Percentiles rank a stretch among this genome's conserved stretches.
These are phyloP conservation scores for Troides helena DNA, from an alignment of 2,888 invertebrate species.

Conservation along the genomic window DNA sequence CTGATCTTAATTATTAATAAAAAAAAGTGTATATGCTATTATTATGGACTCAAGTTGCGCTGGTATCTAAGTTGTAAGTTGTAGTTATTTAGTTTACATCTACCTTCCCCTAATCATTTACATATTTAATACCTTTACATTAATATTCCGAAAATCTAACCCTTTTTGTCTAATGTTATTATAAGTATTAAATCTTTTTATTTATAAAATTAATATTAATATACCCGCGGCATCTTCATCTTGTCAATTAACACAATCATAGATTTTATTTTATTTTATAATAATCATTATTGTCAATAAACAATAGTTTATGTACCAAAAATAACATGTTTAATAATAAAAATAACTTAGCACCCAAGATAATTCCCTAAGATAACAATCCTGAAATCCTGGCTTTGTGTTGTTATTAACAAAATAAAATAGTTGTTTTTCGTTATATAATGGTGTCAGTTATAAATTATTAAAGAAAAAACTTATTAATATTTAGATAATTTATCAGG, in stretches of 20 bases:
- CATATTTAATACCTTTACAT: neutral
- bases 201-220: neutral
- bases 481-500: neutral
- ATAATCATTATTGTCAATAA: too few relatives aligned
- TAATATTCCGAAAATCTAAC: neutral
- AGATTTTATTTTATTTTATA: too few relatives aligned
- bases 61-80: neutral
- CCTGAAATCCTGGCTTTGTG: slow-evolving; percentile 41
- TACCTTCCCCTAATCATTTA: neutral
- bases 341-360: slow-evolving; percentile 5
- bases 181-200: neutral
- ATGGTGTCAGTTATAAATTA: slow-evolving; percentile 7
- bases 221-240: neutral
- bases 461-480: neutral
- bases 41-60: neutral
- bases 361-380: slow-evolving; percentile 31
- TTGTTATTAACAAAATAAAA: slow-evolving; percentile 53
- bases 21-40: neutral
- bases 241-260: neutral
- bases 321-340: slow-evolving; percentile 13
- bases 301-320: neutral
- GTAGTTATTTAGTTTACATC: neutral
- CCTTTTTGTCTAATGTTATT: neutral
- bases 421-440: slow-evolving; percentile 32
- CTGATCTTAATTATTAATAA: neutral